Base-by-base conservation (phyloP, 2,113 vertebrate species). In the Phrynosoma blainvillii region DNA sequence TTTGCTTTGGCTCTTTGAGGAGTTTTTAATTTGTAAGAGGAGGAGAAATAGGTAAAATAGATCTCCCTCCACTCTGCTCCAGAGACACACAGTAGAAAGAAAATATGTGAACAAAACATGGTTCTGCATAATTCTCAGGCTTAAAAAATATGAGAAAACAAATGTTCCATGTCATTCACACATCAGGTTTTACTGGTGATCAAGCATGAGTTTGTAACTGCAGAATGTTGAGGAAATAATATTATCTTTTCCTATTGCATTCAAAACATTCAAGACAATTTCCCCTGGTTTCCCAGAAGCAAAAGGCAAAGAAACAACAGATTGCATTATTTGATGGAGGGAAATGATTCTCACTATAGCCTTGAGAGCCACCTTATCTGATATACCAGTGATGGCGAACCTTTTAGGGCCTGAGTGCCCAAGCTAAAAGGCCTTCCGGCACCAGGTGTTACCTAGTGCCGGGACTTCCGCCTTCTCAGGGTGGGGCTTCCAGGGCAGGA, bases 271-370 rank as follows among this genome's bases (percentile, higher is more conserved):
- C 30, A 79, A 73, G 70, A 62, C 20, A 59, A 27, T 79, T 62
- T 56, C 21, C 42, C 13, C 62, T 32, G 21, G 65, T 36, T 80
- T 87, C 54, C 85, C 73, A 13, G 2, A 87, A 73, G 71, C 10
- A 84, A 62, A 68, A 59, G n/a, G 47, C 25, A 86, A 25, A 71
- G 66, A 70, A 86, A 59, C 47, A 70, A 86, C 30, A 70, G 77
- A 87, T 59, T 56, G 66, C 25, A 20, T 36, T 87, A 87, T 73
- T 18, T 71, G 52, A 40, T 80, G 36, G 11, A 59, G 32, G 56
- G 47, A 79, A 73, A 80, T 87, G 47, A 12, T 56, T 73, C 27
- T 86, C 52, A 79, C 13, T 20, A 71, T 68, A 71, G 68, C n/a
- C 32, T 80, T 87, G 66, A 73, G 66, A 73, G 80, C 25, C 47